Percentiles rank a stretch among this genome's conserved stretches.
Evolutionary conservation across 2,113 vertebrate genomes (phyloP).

Genomic region (Podilymbus podiceps): DNA sequence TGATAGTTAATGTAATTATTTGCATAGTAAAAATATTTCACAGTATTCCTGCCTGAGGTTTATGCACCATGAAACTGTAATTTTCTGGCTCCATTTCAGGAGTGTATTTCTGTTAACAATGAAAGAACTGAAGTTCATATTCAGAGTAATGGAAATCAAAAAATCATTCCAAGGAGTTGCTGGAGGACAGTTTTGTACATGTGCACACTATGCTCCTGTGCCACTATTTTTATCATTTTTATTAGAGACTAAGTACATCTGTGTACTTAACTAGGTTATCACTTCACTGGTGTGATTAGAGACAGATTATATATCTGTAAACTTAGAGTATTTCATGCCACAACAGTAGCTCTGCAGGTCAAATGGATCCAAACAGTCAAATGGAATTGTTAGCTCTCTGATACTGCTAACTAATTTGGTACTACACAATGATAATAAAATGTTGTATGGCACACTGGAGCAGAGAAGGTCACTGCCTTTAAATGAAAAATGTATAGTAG

Average conservation of each 20-base stretch:
- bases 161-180: background rate
- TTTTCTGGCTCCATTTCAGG: conserved; percentile 20
- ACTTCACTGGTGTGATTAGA: background rate
- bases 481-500: conserved; percentile 46
- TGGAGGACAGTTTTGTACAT: background rate
- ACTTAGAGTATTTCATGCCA: background rate
- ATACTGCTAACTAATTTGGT: background rate
- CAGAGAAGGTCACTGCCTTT: conserved; percentile 23
- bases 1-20: background rate
- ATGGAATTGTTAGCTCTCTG: background rate
- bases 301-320: background rate
- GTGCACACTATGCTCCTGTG: background rate
- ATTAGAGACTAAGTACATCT: background rate
- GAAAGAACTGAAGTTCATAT: background rate
- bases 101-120: background rate
- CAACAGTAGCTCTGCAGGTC: background rate
- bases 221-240: background rate
- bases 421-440: background rate
- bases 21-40: conserved; percentile 39
- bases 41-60: conserved; percentile 2
- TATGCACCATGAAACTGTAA: background rate
- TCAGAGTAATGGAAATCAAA: background rate
- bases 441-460: background rate
- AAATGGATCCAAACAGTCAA: background rate
- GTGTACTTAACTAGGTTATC: background rate